A percentile compares a stretch with the other conserved stretches of the same genome.
phyloP scores from a whole-genome alignment of 64 coral and sea anemone species.

The Acropora tenuis region DNA sequence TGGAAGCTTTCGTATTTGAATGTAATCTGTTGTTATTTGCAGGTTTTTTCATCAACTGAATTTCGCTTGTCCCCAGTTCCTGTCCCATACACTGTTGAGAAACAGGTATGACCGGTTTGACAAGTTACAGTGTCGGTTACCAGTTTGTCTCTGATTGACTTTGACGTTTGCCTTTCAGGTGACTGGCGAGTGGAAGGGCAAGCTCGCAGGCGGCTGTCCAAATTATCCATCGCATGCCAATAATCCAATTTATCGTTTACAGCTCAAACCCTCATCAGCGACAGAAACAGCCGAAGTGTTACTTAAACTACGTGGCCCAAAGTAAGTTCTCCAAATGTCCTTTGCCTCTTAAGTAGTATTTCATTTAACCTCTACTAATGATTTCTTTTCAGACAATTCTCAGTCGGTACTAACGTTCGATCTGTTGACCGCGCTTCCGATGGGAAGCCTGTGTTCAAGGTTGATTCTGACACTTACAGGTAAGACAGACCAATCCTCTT shows the following conservation, averaged over 20 bases:
- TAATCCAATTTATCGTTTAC: slow-evolving; percentile 84
- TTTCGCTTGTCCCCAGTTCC: slow-evolving; percentile 90
- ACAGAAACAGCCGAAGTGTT: slow-evolving; percentile 79
- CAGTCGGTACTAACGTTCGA: slow-evolving; percentile 79
- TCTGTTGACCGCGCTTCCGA: slow-evolving; percentile 62
- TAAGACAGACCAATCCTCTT: not conserved
- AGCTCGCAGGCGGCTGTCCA: slow-evolving; percentile 86
- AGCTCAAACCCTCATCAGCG: slow-evolving; percentile 59
- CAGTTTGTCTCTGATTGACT: not conserved
- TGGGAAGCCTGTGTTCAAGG: slow-evolving; percentile 82
- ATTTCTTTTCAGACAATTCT: slow-evolving; percentile 73
- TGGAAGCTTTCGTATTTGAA: not conserved
- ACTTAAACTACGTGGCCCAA: slow-evolving; percentile 89
- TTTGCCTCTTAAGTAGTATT: not conserved
- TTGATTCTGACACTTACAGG: slow-evolving; percentile 90
- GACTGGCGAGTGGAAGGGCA: slow-evolving; percentile 82
- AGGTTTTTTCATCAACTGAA: slow-evolving; percentile 96
- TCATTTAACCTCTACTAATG: not conserved
- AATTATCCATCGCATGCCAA: slow-evolving; percentile 84
- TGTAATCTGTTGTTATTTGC: not conserved
- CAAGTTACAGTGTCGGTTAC: not conserved
- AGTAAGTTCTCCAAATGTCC: slow-evolving; percentile 55
- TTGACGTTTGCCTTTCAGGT: slow-evolving; percentile 33
- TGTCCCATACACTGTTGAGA: slow-evolving; percentile 85
- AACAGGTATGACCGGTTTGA: slow-evolving; percentile 64